Percentiles rank a stretch among this genome's conserved stretches.
Evolutionary conservation across 2,888 invertebrate genomes (phyloP).

Genomic region (Parnassius smintheus): DNA sequence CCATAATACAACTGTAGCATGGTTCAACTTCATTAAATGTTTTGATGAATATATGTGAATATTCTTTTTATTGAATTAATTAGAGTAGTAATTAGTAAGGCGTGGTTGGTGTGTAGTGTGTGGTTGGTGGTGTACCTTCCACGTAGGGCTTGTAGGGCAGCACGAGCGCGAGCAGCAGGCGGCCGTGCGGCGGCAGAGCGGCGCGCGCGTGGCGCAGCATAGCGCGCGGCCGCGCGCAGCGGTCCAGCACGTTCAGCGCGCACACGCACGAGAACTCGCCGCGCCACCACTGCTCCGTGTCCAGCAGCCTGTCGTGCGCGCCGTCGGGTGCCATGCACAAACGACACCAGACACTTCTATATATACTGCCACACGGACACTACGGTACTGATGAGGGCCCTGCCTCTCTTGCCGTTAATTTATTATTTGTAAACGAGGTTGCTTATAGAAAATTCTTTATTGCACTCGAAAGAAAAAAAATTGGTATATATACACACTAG

Average conservation of each 20-base stretch:
- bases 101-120: neutral
- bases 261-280: conserved; percentile 88
- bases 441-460: too few relatives aligned
- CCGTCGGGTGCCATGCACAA: too few relatives aligned
- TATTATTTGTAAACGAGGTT: too few relatives aligned
- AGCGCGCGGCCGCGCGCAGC: conserved; percentile 92
- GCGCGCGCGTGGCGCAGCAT: conserved; percentile 88
- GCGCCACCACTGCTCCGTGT: conserved; percentile 85
- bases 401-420: too few relatives aligned
- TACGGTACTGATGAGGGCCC: too few relatives aligned
- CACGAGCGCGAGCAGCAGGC: conserved; percentile 93
- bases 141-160: conserved; percentile 97
- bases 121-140: conserved; percentile 83
- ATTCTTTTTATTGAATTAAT: neutral
- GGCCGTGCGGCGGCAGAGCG: conserved; percentile 87
- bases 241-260: conserved; percentile 96
- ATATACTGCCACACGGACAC: too few relatives aligned
- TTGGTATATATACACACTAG: too few relatives aligned
- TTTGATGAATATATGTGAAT: too few relatives aligned
- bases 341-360: too few relatives aligned
- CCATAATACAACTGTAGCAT: too few relatives aligned
- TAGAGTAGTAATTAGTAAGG: neutral
- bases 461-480: too few relatives aligned
- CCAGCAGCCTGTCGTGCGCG: conserved; percentile 80
- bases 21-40: too few relatives aligned